These are phyloP conservation scores for Lottia scabra DNA, from an alignment of 2,888 invertebrate genomes.

Conservation along the genomic window DNA sequence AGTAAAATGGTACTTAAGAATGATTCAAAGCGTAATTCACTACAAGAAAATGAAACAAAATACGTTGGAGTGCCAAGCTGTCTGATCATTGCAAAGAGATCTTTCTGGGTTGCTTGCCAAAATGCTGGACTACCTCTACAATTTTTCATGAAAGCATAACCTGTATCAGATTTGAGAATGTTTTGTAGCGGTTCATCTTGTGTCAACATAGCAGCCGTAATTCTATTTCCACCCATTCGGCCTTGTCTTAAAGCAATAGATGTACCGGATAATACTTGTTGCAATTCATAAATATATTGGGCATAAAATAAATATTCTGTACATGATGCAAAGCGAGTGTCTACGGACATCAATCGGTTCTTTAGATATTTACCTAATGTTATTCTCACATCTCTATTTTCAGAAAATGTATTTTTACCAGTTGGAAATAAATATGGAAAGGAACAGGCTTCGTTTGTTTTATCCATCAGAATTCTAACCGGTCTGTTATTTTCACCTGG, in stretches of 20 bases:
- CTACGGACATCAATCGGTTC: slow-evolving; percentile 12
- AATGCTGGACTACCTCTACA: slow-evolving; percentile 17
- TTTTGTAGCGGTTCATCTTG: slow-evolving; percentile 11
- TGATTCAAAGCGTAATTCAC: slow-evolving; percentile 15
- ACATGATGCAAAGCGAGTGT: slow-evolving; percentile 21
- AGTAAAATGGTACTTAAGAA: slow-evolving; percentile 10
- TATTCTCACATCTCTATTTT: slow-evolving; percentile 4
- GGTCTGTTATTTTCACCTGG: slow-evolving; percentile 16
- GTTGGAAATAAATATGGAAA: slow-evolving; percentile 27
- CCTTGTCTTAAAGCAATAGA: slow-evolving; percentile 26
- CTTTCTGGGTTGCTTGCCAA: slow-evolving; percentile 19
- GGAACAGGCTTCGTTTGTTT: slow-evolving; percentile 19
- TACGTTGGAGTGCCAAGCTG: slow-evolving; percentile 18
- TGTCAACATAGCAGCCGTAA: slow-evolving; percentile 14
- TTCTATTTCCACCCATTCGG: background rate
- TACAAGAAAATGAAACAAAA: slow-evolving; percentile 16
- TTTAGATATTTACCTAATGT: slow-evolving; percentile 19
- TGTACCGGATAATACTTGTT: slow-evolving; percentile 15
- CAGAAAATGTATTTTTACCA: slow-evolving; percentile 1
- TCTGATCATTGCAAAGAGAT: slow-evolving; percentile 22
- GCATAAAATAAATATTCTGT: slow-evolving; percentile 22
- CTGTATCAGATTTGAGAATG: slow-evolving; percentile 9
- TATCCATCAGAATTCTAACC: slow-evolving; percentile 8
- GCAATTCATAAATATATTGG: slow-evolving; percentile 26
- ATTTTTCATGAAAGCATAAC: slow-evolving; percentile 11